These are phyloP conservation scores for Norana najaformis DNA, from an alignment of 2,888 invertebrate species.

Conservation along the genomic window DNA sequence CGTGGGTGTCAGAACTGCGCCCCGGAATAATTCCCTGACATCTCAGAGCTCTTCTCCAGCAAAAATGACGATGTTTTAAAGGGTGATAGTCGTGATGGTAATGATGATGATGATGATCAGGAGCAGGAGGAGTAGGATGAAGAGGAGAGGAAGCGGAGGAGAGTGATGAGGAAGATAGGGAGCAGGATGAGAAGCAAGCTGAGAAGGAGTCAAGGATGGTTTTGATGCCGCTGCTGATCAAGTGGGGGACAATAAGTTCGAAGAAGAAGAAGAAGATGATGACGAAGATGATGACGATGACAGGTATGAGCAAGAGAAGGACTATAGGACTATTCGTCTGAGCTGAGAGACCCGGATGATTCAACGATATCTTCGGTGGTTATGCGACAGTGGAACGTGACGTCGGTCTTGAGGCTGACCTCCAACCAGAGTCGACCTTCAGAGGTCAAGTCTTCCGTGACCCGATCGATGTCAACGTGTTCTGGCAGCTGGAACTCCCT, in stretches of 20 bases:
- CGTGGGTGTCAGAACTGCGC: neutral
- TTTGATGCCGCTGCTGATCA: too few species aligned
- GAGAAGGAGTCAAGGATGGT: too few species aligned
- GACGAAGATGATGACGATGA: neutral
- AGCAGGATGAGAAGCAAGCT: too few species aligned
- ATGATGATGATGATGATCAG: neutral
- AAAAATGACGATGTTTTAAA: neutral
- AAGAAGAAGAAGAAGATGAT: neutral
- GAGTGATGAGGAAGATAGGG: neutral
- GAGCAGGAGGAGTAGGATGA: too few species aligned
- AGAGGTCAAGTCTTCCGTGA: neutral
- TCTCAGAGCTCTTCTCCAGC: neutral
- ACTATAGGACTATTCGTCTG: neutral
- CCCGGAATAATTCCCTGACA: neutral
- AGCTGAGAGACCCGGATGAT: neutral
- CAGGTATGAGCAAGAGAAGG: neutral
- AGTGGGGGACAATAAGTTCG: neutral
- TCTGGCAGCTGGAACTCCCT: constrained; percentile 27
- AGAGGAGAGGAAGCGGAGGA: neutral
- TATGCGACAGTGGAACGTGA: constrained; percentile 25
- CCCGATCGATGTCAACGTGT: constrained; percentile 20
- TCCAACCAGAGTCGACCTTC: constrained; percentile 25
- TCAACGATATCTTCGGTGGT: constrained; percentile 26
- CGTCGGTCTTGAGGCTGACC: constrained; percentile 16
- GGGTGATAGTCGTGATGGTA: neutral